Percentiles rank a stretch among this genome's conserved stretches.
phyloP scores from a whole-genome alignment of 2,888 invertebrate species.

The Acholoe squamosa region DNA sequence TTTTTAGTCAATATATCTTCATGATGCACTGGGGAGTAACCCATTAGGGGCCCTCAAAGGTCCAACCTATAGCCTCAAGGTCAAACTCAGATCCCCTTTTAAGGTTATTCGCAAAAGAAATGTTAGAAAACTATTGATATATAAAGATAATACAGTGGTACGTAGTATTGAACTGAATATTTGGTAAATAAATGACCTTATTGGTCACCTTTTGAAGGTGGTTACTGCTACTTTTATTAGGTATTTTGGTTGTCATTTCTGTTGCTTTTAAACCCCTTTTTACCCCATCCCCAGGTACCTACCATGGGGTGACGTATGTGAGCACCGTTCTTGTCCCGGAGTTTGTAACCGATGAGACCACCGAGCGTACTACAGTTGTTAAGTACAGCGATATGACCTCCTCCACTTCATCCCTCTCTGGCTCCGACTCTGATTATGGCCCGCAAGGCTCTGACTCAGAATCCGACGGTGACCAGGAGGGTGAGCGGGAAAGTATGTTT shows the following conservation, averaged over 20 bases:
- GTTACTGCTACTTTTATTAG: too few species aligned
- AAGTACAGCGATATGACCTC: slow-evolving; percentile 40
- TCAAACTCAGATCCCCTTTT: too few species aligned
- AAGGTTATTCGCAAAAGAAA: too few species aligned
- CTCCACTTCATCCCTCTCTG: neutral
- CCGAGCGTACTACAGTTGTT: slow-evolving; percentile 42
- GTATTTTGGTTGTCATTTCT: too few species aligned
- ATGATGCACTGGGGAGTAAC: too few species aligned
- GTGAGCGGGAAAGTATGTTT: slow-evolving; percentile 7
- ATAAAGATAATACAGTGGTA: too few species aligned
- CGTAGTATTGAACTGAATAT: too few species aligned
- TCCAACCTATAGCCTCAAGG: too few species aligned
- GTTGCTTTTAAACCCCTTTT: too few species aligned
- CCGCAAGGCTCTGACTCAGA: slow-evolving; percentile 16
- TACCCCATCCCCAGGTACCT: slow-evolving; percentile 26
- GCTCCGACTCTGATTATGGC: slow-evolving; percentile 43
- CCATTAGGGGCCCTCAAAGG: too few species aligned
- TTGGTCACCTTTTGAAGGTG: neutral
- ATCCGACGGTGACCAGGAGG: neutral
- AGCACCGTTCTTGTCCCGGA: slow-evolving; percentile 49
- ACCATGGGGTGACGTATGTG: slow-evolving; percentile 50
- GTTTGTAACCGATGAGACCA: slow-evolving; percentile 26
- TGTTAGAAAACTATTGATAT: too few species aligned
- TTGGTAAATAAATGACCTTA: neutral
- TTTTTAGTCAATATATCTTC: too few species aligned